A percentile compares a stretch with the other conserved stretches of the same genome.
These are phyloP conservation scores for Pyrrhosoma nymphula DNA, from an alignment of 2,888 invertebrate genomes.

Conservation along the genomic window DNA sequence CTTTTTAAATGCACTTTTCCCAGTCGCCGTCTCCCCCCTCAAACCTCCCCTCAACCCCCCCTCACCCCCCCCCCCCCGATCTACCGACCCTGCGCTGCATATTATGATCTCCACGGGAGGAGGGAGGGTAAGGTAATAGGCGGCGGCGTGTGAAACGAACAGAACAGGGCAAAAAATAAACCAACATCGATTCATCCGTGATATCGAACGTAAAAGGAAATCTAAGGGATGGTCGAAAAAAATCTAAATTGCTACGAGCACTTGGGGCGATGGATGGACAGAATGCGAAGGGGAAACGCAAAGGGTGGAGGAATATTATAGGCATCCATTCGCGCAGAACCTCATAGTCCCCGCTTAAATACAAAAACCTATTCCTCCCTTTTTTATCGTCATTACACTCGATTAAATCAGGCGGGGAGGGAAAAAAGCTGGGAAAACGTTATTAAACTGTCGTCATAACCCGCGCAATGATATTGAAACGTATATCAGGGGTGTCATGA, in stretches of 20 bases:
- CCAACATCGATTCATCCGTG: slow-evolving; percentile 28
- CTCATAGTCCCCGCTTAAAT: neutral
- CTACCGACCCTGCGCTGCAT: neutral
- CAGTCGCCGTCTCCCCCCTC: neutral
- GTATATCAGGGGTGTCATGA: neutral
- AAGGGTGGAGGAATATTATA: neutral
- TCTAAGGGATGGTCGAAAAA: neutral
- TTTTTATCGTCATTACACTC: neutral
- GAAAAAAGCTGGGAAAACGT: neutral
- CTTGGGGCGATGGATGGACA: neutral
- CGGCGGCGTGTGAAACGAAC: slow-evolving; percentile 1
- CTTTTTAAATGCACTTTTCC: slow-evolving; percentile 2
- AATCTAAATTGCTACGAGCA: neutral
- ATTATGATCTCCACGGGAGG: neutral
- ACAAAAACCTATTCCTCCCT: neutral
- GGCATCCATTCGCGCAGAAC: slow-evolving; percentile 2
- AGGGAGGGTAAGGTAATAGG: slow-evolving; percentile 1
- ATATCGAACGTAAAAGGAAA: slow-evolving; percentile 50
- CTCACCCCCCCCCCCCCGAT: neutral
- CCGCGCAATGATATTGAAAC: neutral
- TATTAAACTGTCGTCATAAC: neutral
- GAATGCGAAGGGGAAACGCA: neutral
- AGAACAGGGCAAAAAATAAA: slow-evolving; percentile 7
- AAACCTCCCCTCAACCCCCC: neutral
- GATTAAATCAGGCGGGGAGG: neutral